Evolutionary conservation across 2,888 invertebrate genomes (phyloP), one percentile per base, ranked within the genome.

Genomic region (Liodrosophila aerea): DNA sequence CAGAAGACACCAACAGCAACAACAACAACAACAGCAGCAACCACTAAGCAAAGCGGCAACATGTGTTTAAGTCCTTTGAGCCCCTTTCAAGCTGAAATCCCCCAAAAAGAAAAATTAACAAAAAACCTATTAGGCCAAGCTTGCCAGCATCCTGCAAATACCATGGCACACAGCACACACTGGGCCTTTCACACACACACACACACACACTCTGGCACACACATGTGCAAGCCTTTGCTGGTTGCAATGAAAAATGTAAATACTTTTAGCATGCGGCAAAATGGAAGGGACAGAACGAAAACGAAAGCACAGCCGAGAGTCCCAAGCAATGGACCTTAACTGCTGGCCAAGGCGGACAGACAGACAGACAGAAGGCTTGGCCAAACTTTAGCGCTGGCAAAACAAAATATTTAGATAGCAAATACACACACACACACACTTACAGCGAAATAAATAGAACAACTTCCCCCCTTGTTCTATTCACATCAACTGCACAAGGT

Each of bases 391-490:
- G 67, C 67, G 61, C 77, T 80, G 81, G 57, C 81, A 76, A 67
- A 78, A 81, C 84, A 69, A 73, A 77, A 77, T 69, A 81, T 78
- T 75, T 70, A 85, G 78, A 80, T 70, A 85, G 66, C 59, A 69
- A 64, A 69, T 69, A 69, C 64, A 62, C 50, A 62, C 45, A 54
- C 44, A 59, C 39, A 54, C 34, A 49, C 40, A 30, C 41, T 50
- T 13, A 34, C 41, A 36, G 37, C 58, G 18, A 36, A 49, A 45
- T 49, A 41, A 30, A 46, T 37, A 31, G 44, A 52, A 30, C 47
- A 47, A 34, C 40, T 41, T 16, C 40, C 50, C 40, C 50, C 31
- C n/a, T n/a, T n/a, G n/a, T n/a, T n/a, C n/a, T n/a, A n/a, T n/a
- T n/a, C n/a, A n/a, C n/a, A n/a, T n/a, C n/a, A n/a, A n/a, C n/a